Evolutionary conservation across 2,797 vertebrate species (phyloP), one percentile per base, ranked within the genome.

Genomic region (Hydrolagus colliei): DNA sequence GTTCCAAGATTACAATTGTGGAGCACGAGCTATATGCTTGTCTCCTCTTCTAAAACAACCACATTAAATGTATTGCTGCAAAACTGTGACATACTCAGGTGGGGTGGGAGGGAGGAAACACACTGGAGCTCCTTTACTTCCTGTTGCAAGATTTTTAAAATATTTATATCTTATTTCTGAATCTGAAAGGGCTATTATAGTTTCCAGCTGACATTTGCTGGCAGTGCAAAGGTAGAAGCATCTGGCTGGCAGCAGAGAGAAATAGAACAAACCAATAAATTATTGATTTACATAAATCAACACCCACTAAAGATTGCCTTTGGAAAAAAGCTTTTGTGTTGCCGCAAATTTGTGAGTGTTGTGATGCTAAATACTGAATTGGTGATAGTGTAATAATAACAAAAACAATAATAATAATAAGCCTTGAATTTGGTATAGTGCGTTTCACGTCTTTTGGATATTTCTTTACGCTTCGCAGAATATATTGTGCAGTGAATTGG

Each of bases 1-100:
- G 94, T 97, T 96, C 96, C 93, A 91, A 95, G 95, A 95, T 95
- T 95, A 94, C 95, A 97, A 96, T 97, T 95, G 95, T 91, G 91
- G 89, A 89, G 89, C 90, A 88, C 90, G 92, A 95, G 93, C 94
- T 90, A 89, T 89, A 88, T 89, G 92, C 91, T 93, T 93, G 92
- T 91, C 91, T 94, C 91, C 90, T 89, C 89, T 90, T 91, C 92
- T 92, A 93, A 94, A 91, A 89, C 88, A 90, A 90, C 86, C 87
- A 90, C 90, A 93, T 94, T 93, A 95, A 95, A 94, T 93, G 93
- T 92, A 86, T 72, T 80, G 68, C 52, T 65, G 68, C 93, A 95
- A 91, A 92, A 89, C 88, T 90, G 87, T 88, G 90, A 87, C 89
- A 87, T 88, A 90, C 87, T 89, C 89, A 89, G 86, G 41, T 52